Base-by-base conservation (phyloP, 1,140 invertebrate species). In the Trypoxylus dichotomus region DNA sequence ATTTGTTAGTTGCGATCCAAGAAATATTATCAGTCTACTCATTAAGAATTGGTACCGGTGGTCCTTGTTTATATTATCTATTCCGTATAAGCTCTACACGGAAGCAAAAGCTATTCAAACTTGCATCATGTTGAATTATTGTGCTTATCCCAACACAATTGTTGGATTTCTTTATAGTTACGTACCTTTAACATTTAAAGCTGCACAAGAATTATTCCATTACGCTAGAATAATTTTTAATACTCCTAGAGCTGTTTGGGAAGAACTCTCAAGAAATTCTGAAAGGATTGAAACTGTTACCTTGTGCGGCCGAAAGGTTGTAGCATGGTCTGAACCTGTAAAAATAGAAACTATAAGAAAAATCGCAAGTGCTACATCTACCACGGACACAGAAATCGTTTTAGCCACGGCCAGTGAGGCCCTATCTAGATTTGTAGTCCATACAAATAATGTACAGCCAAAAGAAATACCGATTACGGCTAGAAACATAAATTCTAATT, bases 221-320 rank as follows among this genome's bases (percentile, higher is more conserved):
- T 89, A 92, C n/a, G 80, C 83, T 2, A 86, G 85, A 81, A 87
- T 92, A 41, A 81, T 88, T 0, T 87, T 91, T 63, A 87, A 85
- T 54, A 90, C 90, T 0, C 91, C 91, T 0, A 86, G 89, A 37
- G 88, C 89, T 3, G 87, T 93, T 15, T 82, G 91, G 1, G 88
- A 92, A 24, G 91, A 91, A 78, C 80, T 92, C 0, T 88, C 92
- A 5, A 80, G 6, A 81, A 85, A 41, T 84, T 88, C 84, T 76
- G 89, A 85, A 83, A 88, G 91, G 7, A 83, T 94, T 6, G 91
- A 94, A 82, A 92, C 90, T 10, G 89, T 92, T 25, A 93, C 92
- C 0, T 88, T 93, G 6, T 93, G 92, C 76, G 94, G 94, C 7
- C 88, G 94, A 77, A 95, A 95, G 87, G 91, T 94, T 1, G 90